Base-by-base conservation (phyloP, 2,113 vertebrate species). In the Brachyhypopomus occidentalis region DNA sequence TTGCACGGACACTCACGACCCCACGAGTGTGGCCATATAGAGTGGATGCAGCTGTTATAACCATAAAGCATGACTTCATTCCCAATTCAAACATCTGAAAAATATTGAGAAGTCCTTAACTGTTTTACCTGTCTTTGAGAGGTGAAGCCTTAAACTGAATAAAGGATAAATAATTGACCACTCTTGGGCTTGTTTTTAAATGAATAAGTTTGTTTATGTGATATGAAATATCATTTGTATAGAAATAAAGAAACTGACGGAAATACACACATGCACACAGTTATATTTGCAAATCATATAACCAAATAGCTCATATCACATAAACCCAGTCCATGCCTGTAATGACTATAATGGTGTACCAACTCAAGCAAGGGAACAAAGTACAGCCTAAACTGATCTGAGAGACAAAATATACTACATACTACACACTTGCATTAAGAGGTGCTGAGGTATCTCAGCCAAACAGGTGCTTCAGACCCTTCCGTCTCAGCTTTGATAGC, bases 81-180 rank as follows among this genome's bases (percentile, higher is more conserved):
- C 38, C 71, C 58, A 34, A 23, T 62, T 56, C 71, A 56, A 41
- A 7, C 72, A 67, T 75, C 30, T 74, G 71, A 74, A 74, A 80
- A 36, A 48, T 74, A 74, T 9, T 64, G 30, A 27, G 66, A 63
- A 38, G n/a, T 74, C 23, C 12, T 22, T 75, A 81, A 74, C 55
- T 74, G 36, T 25, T 80, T 60, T 34, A 60, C 2, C 12, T 67
- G 4, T 58, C 27, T 48, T 17, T 64, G 36, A 73, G 38, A 66
- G 27, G 23, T 63, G 8, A 25, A 63, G 12, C 23, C 23, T 25
- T 63, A n/a, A 63, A 80, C 36, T 55, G 36, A 48, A 41, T 41
- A 7, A 41, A 41, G 9, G 41, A 41, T 52, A 52, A 52, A 14
- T 52, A 41, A 41, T n/a, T n/a, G 60, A 23, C 60, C 60, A 63